A percentile compares a stretch with the other conserved stretches of the same genome.
phyloP scores from a whole-genome alignment of 1,140 invertebrate species.

The Patella vulgata region DNA sequence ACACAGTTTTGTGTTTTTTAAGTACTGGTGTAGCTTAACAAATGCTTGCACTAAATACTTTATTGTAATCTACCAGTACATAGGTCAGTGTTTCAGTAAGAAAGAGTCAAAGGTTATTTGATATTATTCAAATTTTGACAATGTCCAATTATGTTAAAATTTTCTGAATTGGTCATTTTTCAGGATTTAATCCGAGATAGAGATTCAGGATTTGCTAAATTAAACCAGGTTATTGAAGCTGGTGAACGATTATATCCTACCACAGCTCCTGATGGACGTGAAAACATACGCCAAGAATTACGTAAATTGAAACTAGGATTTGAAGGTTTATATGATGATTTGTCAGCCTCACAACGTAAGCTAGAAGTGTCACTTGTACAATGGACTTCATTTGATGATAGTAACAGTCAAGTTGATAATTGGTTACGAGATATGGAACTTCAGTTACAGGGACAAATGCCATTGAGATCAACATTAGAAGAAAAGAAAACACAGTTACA shows the following conservation, averaged over 20 bases:
- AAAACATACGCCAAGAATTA: slow-evolving; percentile 84
- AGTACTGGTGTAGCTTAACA: no score
- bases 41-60: no score
- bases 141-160: not conserved
- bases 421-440: slow-evolving; percentile 84
- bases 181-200: slow-evolving; percentile 84
- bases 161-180: slow-evolving; percentile 5
- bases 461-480: slow-evolving; percentile 86
- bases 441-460: slow-evolving; percentile 77
- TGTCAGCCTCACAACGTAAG: slow-evolving; percentile 75
- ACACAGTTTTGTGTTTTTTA: no score
- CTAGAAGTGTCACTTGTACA: slow-evolving; percentile 75
- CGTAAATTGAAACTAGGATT: slow-evolving; percentile 76
- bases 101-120: no score
- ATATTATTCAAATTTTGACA: not conserved
- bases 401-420: slow-evolving; percentile 79
- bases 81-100: not conserved
- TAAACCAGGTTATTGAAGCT: slow-evolving; percentile 86
- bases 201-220: slow-evolving; percentile 77
- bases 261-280: slow-evolving; percentile 87
- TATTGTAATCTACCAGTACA: not conserved
- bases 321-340: slow-evolving; percentile 82
- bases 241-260: slow-evolving; percentile 89
- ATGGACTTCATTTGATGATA: slow-evolving; percentile 65
- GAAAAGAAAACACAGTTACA: slow-evolving; percentile 80